These are phyloP conservation scores for Oscheius onirici DNA, from an alignment of 2,888 invertebrate genomes.

Conservation along the genomic window DNA sequence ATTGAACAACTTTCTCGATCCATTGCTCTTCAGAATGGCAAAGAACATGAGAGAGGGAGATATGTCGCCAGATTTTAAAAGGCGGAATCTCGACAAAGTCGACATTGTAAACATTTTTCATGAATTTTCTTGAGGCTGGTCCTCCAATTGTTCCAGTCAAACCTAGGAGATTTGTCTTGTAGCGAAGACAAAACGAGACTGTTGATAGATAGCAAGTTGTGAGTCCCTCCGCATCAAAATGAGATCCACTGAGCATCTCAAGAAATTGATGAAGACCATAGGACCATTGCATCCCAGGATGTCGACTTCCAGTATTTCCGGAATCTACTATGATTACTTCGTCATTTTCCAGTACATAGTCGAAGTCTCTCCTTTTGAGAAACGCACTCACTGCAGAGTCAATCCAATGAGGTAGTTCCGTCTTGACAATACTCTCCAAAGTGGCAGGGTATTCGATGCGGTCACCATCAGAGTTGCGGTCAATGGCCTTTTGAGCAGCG, in stretches of 20 bases:
- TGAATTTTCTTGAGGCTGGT: not conserved
- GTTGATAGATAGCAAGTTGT: not conserved
- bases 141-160: constrained; percentile 12
- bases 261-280: constrained; percentile 4
- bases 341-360: not conserved
- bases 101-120: not conserved
- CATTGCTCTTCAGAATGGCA: not conserved
- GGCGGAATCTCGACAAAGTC: constrained; percentile 6
- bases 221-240: not conserved
- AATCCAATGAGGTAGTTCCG: not conserved
- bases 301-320: not conserved
- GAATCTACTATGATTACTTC: not conserved
- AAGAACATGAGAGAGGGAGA: not conserved
- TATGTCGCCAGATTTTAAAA: not conserved
- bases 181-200: not conserved
- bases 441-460: not conserved
- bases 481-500: not conserved
- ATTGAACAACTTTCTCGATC: not conserved
- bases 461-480: not conserved
- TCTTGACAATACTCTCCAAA: not conserved
- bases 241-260: not conserved
- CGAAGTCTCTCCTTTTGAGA: not conserved
- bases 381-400: not conserved
- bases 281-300: not conserved
- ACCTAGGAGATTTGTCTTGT: not conserved